phyloP scores from a whole-genome alignment of 1,140 invertebrate genomes.

The Meteorus sp. region DNA sequence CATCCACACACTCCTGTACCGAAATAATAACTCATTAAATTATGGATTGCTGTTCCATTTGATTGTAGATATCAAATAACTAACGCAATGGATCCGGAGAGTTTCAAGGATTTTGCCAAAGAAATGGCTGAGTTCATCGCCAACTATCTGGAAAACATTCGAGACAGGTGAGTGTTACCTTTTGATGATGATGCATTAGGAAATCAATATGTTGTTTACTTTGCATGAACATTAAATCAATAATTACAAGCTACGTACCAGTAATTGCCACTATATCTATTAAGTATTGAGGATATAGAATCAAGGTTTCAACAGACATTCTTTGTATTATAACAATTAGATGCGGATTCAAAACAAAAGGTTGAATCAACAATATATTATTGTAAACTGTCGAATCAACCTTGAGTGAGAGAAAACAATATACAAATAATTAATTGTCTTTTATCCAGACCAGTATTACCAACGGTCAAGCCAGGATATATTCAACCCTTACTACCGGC shows the following conservation, averaged over 20 bases:
- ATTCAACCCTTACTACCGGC: constrained; percentile 81
- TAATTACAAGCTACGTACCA: not conserved
- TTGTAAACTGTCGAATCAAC: no score
- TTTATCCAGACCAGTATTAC: constrained; percentile 72
- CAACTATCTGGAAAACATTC: constrained; percentile 82
- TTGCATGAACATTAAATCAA: no score
- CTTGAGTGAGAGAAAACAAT: not conserved
- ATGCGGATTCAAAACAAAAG: no score
- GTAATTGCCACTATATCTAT: not conserved
- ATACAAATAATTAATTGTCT: constrained; percentile 3
- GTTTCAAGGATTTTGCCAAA: constrained; percentile 78
- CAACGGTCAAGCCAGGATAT: constrained; percentile 82
- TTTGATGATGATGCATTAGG: no score
- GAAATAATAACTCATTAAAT: no score
- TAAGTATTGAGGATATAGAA: not conserved
- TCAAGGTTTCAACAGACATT: not conserved
- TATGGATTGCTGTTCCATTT: no score
- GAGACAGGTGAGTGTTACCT: constrained; percentile 82
- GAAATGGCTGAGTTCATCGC: constrained; percentile 81
- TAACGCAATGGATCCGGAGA: constrained; percentile 70
- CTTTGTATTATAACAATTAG: not conserved
- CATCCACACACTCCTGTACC: no score
- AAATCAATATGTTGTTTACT: no score
- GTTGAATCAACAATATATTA: no score
- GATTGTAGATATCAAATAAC: not conserved